Evolutionary conservation across 2,113 vertebrate genomes (phyloP).

Genomic region (Ailurus styani): DNA sequence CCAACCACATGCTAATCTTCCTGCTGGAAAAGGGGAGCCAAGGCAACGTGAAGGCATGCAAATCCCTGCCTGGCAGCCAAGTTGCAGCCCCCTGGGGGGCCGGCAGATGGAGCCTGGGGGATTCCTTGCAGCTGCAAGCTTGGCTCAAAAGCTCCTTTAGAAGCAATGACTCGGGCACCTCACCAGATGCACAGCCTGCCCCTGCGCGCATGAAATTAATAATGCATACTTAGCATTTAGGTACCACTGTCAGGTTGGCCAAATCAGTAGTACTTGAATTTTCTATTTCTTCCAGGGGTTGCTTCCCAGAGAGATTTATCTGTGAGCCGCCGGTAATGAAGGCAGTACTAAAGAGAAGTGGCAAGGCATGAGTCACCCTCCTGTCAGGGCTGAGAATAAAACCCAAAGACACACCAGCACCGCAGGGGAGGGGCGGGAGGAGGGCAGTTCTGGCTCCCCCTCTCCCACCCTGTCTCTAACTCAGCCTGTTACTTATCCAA

Average conservation of each 20-base stretch:
- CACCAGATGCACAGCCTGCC: not conserved
- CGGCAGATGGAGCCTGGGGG: not conserved
- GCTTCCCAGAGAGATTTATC: not conserved
- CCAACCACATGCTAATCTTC: not conserved
- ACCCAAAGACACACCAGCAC: not conserved
- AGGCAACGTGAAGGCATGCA: not conserved
- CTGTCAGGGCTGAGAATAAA: not conserved
- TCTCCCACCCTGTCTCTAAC: fast-evolving
- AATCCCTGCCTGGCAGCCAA: not conserved
- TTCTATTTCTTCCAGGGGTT: not conserved
- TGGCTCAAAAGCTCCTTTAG: not conserved
- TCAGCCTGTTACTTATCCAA: not conserved
- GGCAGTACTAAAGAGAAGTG: not conserved
- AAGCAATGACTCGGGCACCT: not conserved
- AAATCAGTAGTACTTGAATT: not conserved
- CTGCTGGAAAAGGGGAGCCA: not conserved
- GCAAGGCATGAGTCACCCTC: not conserved
- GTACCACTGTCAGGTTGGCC: not conserved
- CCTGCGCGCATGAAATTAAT: not conserved
- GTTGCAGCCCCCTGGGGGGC: not conserved
- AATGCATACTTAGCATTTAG: not conserved
- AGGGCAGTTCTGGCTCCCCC: too few species aligned
- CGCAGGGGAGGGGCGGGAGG: too few species aligned
- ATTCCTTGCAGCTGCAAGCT: not conserved
- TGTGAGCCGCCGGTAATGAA: not conserved